Evolutionary conservation across 2,888 invertebrate species (phyloP), one percentile per base, ranked within the genome.

Genomic region (Apotomis betuletana): DNA sequence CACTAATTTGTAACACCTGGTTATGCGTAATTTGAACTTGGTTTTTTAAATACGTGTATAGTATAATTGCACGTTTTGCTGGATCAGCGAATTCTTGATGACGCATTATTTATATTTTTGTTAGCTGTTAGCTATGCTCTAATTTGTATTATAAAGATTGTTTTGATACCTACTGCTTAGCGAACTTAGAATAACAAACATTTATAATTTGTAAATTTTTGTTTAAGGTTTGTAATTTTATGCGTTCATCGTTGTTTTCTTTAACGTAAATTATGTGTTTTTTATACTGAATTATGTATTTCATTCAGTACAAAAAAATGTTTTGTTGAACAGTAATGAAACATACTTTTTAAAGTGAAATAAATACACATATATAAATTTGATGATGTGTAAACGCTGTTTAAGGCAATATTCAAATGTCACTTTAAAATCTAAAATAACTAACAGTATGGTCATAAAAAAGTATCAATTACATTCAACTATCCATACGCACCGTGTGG

Each of bases 31-130:
- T 8, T 49, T 10, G 41, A 44, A 15, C 12, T 55, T 54, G 64
- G 54, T 55, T 55, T 54, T 63, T 62, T 62, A 51, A 58, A 59
- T 67, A 15, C 3, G 13, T 60, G 57, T 61, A 10, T 46, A 27
- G 44, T 13, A 55, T 10, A 67, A 38, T 44, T 49, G 6, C 67
- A 61, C 70, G 70, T 71, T 70, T 71, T 57, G 51, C 9, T 27
- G 36, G n/a, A 55, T 51, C 27, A 8, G 67, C 55, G 41, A 67
- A 71, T 61, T 67, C n/a, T 8, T 61, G 49, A 15, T 67, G 70
- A 71, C 36, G 54, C 54, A 55, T 55, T 60, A 49, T 70, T 67
- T 70, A 38, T 57, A 9, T 49, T 51, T 44, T 38, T 44, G 8
- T 46, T 6, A 54, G 46, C 38, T 36, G 49, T 58, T 60, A 15